Base-by-base conservation (phyloP, 2,797 vertebrate species). In the Lagocephalus sceleratus region DNA sequence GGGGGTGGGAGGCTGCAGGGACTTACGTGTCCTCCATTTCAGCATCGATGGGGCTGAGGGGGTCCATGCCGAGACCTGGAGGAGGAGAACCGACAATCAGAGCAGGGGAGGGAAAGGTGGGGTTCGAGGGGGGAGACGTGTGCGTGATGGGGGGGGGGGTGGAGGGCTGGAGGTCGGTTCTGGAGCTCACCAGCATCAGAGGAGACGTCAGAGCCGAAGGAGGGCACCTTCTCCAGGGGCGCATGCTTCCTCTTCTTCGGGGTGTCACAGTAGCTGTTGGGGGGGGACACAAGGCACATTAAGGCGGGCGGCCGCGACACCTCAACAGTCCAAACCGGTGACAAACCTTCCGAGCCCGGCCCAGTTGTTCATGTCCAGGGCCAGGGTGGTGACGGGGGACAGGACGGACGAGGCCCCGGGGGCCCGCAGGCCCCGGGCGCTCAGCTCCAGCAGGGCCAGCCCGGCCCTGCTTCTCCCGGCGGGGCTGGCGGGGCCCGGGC, bases 141-240 rank as follows among this genome's bases (percentile, higher is more conserved):
- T 7, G 1, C 32, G 32, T 35, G 32, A 35, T 12, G 32, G n/a
- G n/a, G n/a, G n/a, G n/a, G n/a, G n/a, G n/a, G n/a, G n/a, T n/a
- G n/a, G n/a, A n/a, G n/a, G n/a, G n/a, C n/a, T n/a, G n/a, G n/a
- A n/a, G n/a, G n/a, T n/a, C n/a, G n/a, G n/a, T 62, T 29, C 6
- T 1, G 1, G 19, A 26, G 17, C 89, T 89, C 64, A 97, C 95
- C 95, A 65, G 93, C 91, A 85, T 97, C 94, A 19, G 92, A 93
- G 21, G 92, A 93, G 39, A 81, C 83, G 75, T 95, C 95, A 0
- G 95, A 94, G 6, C 91, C 92, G n/a, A 92, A 91, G 3, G 94
- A 94, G 3, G 87, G 90, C 48, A 86, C 55, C 75, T 92, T 93
- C 46, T 87, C 79, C 1, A 91, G 80, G 6, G 70, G 73, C n/a